Evolutionary conservation across 2,113 vertebrate species (phyloP).

Genomic region (Urocolius indicus): DNA sequence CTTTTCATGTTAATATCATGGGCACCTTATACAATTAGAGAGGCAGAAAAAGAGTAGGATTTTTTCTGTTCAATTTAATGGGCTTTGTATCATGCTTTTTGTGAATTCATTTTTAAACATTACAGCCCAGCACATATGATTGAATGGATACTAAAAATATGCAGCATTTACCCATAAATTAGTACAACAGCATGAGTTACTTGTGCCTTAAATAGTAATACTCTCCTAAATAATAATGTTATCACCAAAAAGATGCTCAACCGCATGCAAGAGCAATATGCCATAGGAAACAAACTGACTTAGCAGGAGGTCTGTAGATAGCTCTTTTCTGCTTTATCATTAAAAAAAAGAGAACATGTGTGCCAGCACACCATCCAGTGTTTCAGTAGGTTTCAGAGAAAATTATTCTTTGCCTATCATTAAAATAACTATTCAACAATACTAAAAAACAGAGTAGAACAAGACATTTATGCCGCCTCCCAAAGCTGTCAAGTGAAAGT

Average conservation of each 20-base stretch:
- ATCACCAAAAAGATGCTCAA: slow-evolving; percentile 33
- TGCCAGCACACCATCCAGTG: neutral
- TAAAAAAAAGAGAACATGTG: neutral
- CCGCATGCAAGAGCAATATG: slow-evolving; percentile 17
- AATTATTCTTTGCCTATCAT: neutral
- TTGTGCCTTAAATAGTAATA: slow-evolving; percentile 36
- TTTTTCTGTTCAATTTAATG: slow-evolving; percentile 6
- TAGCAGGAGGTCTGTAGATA: slow-evolving; percentile 42
- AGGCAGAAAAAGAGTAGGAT: slow-evolving; percentile 9
- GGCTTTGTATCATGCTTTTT: neutral
- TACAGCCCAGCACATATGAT: slow-evolving; percentile 40
- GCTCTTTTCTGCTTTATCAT: slow-evolving; percentile 8
- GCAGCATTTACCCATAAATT: slow-evolving; percentile 47
- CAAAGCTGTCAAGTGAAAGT: slow-evolving; percentile 34
- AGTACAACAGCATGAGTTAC: slow-evolving; percentile 33
- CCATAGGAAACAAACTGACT: slow-evolving; percentile 24
- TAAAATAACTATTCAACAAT: neutral
- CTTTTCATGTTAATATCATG: neutral
- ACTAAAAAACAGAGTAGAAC: neutral
- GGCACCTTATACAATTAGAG: neutral
- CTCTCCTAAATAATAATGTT: slow-evolving; percentile 36
- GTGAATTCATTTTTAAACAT: slow-evolving; percentile 28
- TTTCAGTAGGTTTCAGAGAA: neutral
- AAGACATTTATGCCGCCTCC: slow-evolving; percentile 1
- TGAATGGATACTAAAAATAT: slow-evolving; percentile 61